phyloP scores from a whole-genome alignment of 2,888 invertebrate genomes.

The Drosophila gaucha region DNA sequence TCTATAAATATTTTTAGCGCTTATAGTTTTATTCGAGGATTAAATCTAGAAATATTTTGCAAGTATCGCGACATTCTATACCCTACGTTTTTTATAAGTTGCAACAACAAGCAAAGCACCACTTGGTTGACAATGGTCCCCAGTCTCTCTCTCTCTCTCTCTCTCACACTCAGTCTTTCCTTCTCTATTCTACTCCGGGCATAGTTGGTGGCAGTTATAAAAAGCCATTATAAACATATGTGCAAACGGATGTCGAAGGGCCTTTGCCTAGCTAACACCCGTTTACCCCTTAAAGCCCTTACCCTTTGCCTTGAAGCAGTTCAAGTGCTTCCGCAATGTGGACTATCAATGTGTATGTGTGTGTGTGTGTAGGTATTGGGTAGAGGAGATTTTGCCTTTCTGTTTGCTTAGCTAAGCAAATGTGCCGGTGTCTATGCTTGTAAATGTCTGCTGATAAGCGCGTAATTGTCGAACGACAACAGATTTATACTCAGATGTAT shows the following conservation, averaged over 20 bases:
- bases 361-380: constrained; percentile 10
- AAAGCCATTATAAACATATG: constrained; percentile 77
- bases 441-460: constrained; percentile 29
- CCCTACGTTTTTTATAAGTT: constrained; percentile 15
- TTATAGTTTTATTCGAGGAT: not conserved
- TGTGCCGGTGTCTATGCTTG: constrained; percentile 33
- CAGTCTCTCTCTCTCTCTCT: not conserved
- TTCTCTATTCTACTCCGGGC: constrained; percentile 12
- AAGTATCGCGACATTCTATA: constrained; percentile 6
- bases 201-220: constrained; percentile 67
- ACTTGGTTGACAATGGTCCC: constrained; percentile 30
- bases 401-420: constrained; percentile 55
- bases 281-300: not conserved
- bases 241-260: constrained; percentile 36
- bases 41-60: too few species aligned
- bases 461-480: constrained; percentile 25
- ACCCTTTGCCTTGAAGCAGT: constrained; percentile 22
- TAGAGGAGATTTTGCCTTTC: constrained; percentile 7
- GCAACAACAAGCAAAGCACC: constrained; percentile 21
- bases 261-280: not conserved
- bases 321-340: constrained; percentile 62
- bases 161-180: too few species aligned
- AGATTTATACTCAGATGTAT: constrained; percentile 5
- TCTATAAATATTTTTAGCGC: not conserved
- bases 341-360: constrained; percentile 16